Conservation (phyloP, 2,113 vertebrate species). For the Prunella himalayana region DNA sequence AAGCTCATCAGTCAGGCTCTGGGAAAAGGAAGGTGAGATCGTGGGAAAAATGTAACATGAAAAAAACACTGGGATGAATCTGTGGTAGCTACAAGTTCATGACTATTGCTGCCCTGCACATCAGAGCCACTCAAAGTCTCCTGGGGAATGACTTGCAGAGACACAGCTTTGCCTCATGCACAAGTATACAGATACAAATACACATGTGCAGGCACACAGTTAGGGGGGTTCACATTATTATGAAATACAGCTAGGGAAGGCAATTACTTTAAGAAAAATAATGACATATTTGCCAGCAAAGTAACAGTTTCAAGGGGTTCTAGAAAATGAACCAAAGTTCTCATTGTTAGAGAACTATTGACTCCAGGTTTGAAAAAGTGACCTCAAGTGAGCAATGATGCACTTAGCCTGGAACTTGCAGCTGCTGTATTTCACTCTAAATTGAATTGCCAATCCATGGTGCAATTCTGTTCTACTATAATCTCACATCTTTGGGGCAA, state of each 20-base stretch:
- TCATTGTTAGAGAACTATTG: constrained; percentile 38
- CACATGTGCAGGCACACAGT: neutral
- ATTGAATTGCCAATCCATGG: constrained; percentile 47
- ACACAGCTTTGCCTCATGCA: neutral
- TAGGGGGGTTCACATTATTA: neutral
- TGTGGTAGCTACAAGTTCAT: neutral
- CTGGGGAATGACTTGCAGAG: neutral
- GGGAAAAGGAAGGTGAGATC: constrained; percentile 44
- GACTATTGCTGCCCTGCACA: neutral
- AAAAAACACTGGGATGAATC: neutral
- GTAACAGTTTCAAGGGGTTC: neutral
- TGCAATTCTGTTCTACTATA: constrained; percentile 16
- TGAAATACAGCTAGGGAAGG: neutral
- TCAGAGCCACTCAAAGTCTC: neutral
- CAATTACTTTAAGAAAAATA: constrained; percentile 9
- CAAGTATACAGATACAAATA: neutral
- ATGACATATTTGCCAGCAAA: neutral
- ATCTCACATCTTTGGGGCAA: neutral
- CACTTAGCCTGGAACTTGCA: constrained; percentile 40
- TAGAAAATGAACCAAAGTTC: constrained; percentile 40
- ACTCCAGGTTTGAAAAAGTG: constrained; percentile 44
- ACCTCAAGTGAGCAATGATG: constrained; percentile 55
- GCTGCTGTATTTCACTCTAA: constrained; percentile 41
- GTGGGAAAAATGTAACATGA: constrained; percentile 19
- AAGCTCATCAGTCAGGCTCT: constrained; percentile 7